Percentiles rank a stretch among this genome's conserved stretches.
Evolutionary conservation across 2,888 invertebrate species (phyloP).

Genomic region (Ganaspis brasiliensis): DNA sequence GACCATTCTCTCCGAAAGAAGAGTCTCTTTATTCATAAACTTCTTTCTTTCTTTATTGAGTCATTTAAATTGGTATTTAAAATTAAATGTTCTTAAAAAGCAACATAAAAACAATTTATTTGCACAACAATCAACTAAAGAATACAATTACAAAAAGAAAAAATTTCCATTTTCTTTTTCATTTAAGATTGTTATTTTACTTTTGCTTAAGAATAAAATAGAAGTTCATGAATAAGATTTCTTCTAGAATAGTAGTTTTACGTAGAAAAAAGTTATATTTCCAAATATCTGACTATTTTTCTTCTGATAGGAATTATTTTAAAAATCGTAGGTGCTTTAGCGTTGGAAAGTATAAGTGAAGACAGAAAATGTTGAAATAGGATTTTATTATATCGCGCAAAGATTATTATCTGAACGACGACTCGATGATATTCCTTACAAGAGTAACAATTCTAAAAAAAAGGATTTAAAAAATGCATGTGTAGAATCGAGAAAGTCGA

Average conservation of each 20-base stretch:
- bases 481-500: neutral
- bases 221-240: too few species aligned
- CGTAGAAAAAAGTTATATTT: constrained; percentile 9
- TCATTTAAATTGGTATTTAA: too few species aligned
- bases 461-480: neutral
- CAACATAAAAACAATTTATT: too few species aligned
- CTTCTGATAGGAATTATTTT: constrained; percentile 3
- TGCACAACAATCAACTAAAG: too few species aligned
- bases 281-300: constrained; percentile 13
- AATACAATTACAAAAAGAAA: too few species aligned
- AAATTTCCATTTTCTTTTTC: too few species aligned
- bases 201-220: too few species aligned
- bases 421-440: constrained; percentile 20
- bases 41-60: neutral
- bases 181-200: too few species aligned
- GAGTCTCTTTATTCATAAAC: neutral
- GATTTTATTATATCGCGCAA: constrained; percentile 19
- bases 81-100: too few species aligned
- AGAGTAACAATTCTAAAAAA: neutral
- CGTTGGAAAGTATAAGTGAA: constrained; percentile 38
- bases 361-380: constrained; percentile 17
- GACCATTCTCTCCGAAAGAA: neutral
- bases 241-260: neutral
- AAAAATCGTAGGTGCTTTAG: constrained; percentile 26
- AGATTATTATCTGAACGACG: constrained; percentile 7